Evolutionary conservation across 2,113 vertebrate species (phyloP), one percentile per base, ranked within the genome.

Genomic region (Edolisoma coerulescens): DNA sequence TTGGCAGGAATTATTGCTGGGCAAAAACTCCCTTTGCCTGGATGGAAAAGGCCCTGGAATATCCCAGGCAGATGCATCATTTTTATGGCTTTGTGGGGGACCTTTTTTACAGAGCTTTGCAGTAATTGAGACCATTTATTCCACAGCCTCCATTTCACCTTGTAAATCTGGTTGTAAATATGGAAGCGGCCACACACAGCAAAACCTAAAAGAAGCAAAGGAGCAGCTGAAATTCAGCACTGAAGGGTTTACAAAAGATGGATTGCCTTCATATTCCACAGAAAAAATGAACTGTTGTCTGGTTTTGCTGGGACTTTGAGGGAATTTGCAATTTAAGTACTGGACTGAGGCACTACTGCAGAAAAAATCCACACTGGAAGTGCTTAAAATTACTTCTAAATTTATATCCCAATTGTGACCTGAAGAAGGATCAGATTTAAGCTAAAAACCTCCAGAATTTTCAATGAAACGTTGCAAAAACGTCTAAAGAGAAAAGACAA

Each of bases 81-180:
- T 96, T 97, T 95, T 95, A 96, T 87, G 86, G 7, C 61, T 89
- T 95, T 89, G 56, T n/a, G 33, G 63, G 45, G 76, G 83, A 94
- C 47, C 35, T 71, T 89, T 93, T 64, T 24, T 47, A 52, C 41
- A 59, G 61, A 59, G 47, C 20, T 86, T 74, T 63, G 61, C 60
- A 44, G 53, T 42, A 45, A 57, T 81, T 84, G 64, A 59, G 73
- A 4, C 4, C 47, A 16, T 92, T 92, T 89, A 52, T 93, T 53
- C 61, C 59, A 23, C 18, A 33, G 27, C 70, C 78, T 50, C 83
- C 35, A 8, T 14, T 84, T 27, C 81, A 76, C 73, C 35, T 76
- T 75, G 76, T 88, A 96, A 93, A 91, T 93, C 64, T 92, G 37
- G 81, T 3, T 59, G 60, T 21, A 39, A 88, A 28, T 15, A 16